Conservation (phyloP, 2,113 vertebrate species). For the Sprattus sprattus region DNA sequence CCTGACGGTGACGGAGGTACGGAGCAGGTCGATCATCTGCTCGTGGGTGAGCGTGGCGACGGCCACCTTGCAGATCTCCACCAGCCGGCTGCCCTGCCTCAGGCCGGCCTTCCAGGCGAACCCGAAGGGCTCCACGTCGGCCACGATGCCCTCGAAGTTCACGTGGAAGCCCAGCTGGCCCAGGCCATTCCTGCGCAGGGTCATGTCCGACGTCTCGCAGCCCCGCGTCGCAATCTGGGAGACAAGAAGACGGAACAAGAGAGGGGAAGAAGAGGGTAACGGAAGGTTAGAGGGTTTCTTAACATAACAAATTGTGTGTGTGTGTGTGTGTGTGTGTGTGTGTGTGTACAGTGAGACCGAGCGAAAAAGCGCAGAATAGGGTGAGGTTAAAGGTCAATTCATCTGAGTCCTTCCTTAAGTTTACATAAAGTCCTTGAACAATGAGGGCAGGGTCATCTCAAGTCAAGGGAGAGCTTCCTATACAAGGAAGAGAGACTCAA, state of each 20-base stretch:
- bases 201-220: slow-evolving; percentile 93
- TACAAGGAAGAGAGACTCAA: background rate
- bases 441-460: background rate
- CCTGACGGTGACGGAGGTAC: slow-evolving; percentile 88
- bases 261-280: background rate
- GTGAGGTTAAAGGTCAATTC: background rate
- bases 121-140: slow-evolving; percentile 94
- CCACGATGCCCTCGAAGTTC: slow-evolving; percentile 96
- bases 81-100: slow-evolving; percentile 91
- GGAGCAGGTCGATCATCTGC: slow-evolving; percentile 95
- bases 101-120: slow-evolving; percentile 96
- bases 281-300: background rate
- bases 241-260: slow-evolving; percentile 26
- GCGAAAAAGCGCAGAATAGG: background rate
- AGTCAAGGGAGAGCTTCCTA: slow-evolving; percentile 12
- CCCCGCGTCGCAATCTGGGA: slow-evolving; percentile 87
- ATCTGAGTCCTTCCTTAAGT: background rate
- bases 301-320: background rate
- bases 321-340: background rate
- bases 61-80: slow-evolving; percentile 96
- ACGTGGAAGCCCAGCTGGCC: slow-evolving; percentile 97
- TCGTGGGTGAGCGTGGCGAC: slow-evolving; percentile 94
- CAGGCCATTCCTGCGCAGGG: slow-evolving; percentile 85
- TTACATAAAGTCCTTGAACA: background rate
- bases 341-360: background rate